A percentile compares a stretch with the other conserved stretches of the same genome.
phyloP scores from a whole-genome alignment of 2,113 vertebrate genomes.

The Zootoca vivipara region DNA sequence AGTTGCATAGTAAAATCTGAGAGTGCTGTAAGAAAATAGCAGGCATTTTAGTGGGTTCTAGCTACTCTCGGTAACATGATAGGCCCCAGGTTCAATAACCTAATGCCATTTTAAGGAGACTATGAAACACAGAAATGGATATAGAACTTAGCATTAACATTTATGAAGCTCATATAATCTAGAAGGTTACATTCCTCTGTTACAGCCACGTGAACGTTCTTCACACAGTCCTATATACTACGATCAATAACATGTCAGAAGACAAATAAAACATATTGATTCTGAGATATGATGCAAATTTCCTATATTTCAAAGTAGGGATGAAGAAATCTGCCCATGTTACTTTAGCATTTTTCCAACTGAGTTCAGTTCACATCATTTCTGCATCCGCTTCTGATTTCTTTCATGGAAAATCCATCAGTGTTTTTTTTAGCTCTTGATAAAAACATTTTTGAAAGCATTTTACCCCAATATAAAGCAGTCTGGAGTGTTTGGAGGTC shows the following conservation, averaged over 20 bases:
- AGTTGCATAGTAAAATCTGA: constrained; percentile 3
- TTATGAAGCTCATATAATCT: constrained; percentile 12
- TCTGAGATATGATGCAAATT: neutral
- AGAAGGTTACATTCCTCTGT: neutral
- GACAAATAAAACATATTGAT: neutral
- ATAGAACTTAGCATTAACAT: constrained; percentile 31
- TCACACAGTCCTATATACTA: neutral
- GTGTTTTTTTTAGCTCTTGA: too few relatives aligned
- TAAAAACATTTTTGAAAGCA: too few relatives aligned
- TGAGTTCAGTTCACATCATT: too few relatives aligned
- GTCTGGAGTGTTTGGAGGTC: too few relatives aligned
- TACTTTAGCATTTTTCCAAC: too few relatives aligned
- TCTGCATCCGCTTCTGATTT: too few relatives aligned
- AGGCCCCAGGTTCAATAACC: neutral
- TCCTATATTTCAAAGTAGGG: neutral
- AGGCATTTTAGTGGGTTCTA: neutral
- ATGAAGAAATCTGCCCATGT: too few relatives aligned
- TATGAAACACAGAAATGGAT: constrained; percentile 20
- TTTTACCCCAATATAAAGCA: too few relatives aligned
- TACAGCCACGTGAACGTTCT: neutral
- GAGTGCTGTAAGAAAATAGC: neutral
- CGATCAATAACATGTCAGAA: too few relatives aligned
- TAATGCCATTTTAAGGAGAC: neutral
- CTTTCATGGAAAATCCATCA: too few relatives aligned
- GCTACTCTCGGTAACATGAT: accelerated